A percentile compares a stretch with the other conserved stretches of the same genome.
Evolutionary conservation across 2,113 vertebrate species (phyloP).

Genomic region (Podiceps cristatus): DNA sequence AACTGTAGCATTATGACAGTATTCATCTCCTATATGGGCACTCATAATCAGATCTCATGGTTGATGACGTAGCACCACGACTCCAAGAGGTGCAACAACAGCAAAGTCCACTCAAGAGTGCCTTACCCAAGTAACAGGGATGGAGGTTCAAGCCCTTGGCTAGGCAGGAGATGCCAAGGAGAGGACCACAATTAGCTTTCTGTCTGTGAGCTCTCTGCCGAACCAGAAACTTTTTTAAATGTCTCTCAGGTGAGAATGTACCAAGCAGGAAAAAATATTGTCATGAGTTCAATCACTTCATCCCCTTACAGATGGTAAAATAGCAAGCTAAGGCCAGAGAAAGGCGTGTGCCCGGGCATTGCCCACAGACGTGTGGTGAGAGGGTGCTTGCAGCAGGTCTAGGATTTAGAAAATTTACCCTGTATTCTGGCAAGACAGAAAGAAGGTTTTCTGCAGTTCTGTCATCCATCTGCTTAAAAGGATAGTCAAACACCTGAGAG

Average conservation of each 20-base stretch:
- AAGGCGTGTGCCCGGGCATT: accelerated
- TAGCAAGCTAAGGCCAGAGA: not conserved
- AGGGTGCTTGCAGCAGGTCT: not conserved
- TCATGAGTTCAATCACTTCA: not conserved
- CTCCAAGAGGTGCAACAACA: not conserved
- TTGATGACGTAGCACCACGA: not conserved
- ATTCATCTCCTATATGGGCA: not conserved
- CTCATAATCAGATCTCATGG: not conserved
- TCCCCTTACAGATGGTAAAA: not conserved
- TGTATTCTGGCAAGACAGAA: not conserved
- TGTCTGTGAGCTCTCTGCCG: not conserved
- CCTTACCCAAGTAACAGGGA: not conserved
- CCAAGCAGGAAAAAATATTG: not conserved
- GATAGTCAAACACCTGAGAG: not conserved
- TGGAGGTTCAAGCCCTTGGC: not conserved
- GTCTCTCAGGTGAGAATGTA: not conserved
- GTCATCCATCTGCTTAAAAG: not conserved
- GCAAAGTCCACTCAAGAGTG: not conserved
- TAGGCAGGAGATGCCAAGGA: not conserved
- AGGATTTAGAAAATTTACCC: not conserved
- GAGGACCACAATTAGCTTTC: not conserved
- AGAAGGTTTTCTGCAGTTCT: not conserved
- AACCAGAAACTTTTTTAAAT: not conserved
- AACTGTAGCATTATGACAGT: not conserved
- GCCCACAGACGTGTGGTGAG: accelerated